Evolutionary conservation across 2,113 vertebrate species (phyloP).

Genomic region (cat (Felis catus)): F.catus_Fca126_mat1.0 CM031420.1:103902001-103902500

Average conservation of each 20-base stretch:
- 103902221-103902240: background rate
- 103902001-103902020: background rate
- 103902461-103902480: background rate
- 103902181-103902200: background rate
- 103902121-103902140: background rate
- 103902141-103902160: background rate
- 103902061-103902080: background rate
- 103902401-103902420: background rate
- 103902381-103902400: background rate
- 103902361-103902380: background rate
- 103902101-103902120: background rate
- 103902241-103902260: background rate
- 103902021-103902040: conserved; percentile 30
- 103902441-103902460: background rate
- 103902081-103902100: background rate
- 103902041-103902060: background rate
- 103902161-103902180: background rate
- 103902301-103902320: background rate
- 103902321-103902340: background rate
- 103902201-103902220: background rate
- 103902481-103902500: background rate
- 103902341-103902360: background rate
- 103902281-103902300: background rate
- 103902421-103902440: background rate
- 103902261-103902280: background rate